These are phyloP conservation scores for Gerris buenoi DNA, from an alignment of 1,140 invertebrate species.

Conservation along the genomic window DNA sequence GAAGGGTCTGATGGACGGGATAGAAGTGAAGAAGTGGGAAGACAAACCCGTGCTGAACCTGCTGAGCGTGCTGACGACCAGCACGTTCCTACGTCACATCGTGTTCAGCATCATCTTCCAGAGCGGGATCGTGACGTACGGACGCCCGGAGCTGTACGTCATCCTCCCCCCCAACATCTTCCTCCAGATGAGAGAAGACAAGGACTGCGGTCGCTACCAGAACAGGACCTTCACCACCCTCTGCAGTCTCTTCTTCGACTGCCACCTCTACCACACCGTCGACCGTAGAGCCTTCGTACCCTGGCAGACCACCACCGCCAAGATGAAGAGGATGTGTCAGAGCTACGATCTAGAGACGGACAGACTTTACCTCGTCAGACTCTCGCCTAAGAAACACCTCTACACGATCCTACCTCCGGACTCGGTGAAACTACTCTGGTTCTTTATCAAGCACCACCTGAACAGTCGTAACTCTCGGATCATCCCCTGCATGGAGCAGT, in stretches of 20 bases:
- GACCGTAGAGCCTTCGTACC: conserved; percentile 10
- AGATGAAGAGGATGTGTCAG: not conserved
- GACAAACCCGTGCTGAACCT: conserved; percentile 11
- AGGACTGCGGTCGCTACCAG: not conserved
- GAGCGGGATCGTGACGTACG: conserved; percentile 3
- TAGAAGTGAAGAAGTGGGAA: conserved; percentile 11
- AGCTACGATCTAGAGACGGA: not conserved
- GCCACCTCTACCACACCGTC: conserved; percentile 1
- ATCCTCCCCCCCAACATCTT: conserved; percentile 5
- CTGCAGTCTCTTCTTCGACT: conserved; percentile 10
- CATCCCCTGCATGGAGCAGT: conserved; percentile 25
- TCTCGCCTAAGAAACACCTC: conserved; percentile 10
- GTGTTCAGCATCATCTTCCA: conserved; percentile 12
- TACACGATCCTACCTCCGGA: not conserved
- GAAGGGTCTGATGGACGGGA: not conserved
- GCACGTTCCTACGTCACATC: conserved; percentile 4
- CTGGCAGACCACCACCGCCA: conserved; percentile 7
- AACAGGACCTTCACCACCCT: not conserved
- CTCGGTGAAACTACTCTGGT: conserved; percentile 10
- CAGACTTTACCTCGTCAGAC: conserved; percentile 8
- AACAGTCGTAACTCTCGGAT: not conserved
- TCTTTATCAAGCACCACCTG: conserved; percentile 8
- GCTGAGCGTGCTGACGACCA: conserved; percentile 4
- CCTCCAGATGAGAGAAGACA: not conserved
- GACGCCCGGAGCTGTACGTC: conserved; percentile 10